Percentiles rank a stretch among this genome's conserved stretches.
Conservation (phyloP, 2,113 vertebrate species). For the Limnothrissa miodon region DNA sequence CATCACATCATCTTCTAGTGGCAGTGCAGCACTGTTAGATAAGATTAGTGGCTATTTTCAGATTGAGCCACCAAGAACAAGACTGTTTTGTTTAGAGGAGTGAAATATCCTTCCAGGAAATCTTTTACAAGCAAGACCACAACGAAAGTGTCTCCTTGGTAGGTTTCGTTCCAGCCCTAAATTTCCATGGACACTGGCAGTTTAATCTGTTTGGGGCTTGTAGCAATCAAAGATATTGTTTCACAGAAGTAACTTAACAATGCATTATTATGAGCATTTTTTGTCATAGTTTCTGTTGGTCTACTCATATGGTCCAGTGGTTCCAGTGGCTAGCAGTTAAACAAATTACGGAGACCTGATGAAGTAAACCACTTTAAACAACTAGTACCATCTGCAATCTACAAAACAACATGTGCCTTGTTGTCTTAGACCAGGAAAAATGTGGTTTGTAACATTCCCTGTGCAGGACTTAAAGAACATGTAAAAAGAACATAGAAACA, state of each 20-base stretch:
- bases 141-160: no score
- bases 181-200: background rate
- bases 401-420: background rate
- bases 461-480: background rate
- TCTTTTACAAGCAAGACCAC: background rate
- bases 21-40: constrained; percentile 22
- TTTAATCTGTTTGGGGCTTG: background rate
- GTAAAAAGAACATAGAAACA: background rate
- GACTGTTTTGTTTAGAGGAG: background rate
- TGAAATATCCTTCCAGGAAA: background rate
- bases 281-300: no score
- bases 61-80: background rate
- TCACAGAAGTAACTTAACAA: no score
- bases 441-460: background rate
- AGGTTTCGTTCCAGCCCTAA: background rate
- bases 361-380: background rate
- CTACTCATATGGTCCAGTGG: no score
- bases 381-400: background rate
- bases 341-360: background rate
- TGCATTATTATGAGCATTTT: no score
- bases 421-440: background rate
- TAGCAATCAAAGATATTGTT: no score
- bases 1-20: constrained; percentile 30
- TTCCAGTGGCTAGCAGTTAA: background rate
- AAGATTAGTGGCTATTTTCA: constrained; percentile 41